A percentile compares a stretch with the other conserved stretches of the same genome.
Conservation (phyloP, 2,113 vertebrate species). For the Lophotis ruficrista region DNA sequence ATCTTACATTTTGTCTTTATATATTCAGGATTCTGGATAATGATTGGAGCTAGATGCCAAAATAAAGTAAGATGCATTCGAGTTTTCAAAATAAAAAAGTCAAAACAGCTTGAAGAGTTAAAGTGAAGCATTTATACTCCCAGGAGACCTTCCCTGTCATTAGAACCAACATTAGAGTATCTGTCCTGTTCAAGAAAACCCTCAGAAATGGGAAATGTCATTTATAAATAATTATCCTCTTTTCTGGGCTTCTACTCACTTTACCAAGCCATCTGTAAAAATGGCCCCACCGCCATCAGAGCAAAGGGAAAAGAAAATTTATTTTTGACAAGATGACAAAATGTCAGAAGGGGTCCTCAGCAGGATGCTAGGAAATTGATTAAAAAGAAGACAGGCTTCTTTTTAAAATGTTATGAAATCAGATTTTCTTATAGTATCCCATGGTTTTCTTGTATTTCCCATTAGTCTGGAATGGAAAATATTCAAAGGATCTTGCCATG, state of each 20-base stretch:
- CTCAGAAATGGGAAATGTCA: conserved; percentile 60
- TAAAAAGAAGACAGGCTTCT: conserved; percentile 51
- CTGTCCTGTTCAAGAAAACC: conserved; percentile 39
- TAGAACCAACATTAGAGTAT: neutral
- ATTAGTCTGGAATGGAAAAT: conserved; percentile 59
- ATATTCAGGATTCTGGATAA: neutral
- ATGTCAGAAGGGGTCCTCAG: conserved; percentile 21
- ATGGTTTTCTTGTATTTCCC: conserved; percentile 66
- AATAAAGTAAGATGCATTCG: neutral
- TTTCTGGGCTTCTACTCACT: conserved; percentile 32
- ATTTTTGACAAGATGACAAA: conserved; percentile 53
- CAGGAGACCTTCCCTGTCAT: neutral
- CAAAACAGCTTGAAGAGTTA: neutral
- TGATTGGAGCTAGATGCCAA: neutral
- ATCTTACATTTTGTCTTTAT: neutral
- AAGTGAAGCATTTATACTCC: neutral
- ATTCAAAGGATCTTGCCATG: conserved; percentile 67
- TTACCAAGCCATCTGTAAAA: conserved; percentile 58
- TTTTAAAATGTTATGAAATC: conserved; percentile 63
- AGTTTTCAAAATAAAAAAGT: neutral
- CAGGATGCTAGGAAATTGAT: conserved; percentile 9
- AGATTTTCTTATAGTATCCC: conserved; percentile 62
- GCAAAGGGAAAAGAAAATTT: conserved; percentile 44
- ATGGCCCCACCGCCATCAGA: neutral
- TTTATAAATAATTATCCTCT: conserved; percentile 55